Conservation (phyloP, 2,888 invertebrate genomes). For the Myopa tessellatipennis region DNA sequence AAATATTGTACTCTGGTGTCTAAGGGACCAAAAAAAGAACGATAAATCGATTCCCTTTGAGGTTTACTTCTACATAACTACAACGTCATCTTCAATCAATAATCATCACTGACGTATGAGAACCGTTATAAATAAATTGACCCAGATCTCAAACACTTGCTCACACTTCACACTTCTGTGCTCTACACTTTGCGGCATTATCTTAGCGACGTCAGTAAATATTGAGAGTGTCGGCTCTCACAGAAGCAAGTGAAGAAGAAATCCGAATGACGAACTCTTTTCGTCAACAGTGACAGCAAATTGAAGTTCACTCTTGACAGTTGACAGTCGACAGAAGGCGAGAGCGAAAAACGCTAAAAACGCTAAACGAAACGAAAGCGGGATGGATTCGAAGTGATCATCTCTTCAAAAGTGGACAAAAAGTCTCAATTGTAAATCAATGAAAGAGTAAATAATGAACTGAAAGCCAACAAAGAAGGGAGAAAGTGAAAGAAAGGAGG, state of each 20-base stretch:
- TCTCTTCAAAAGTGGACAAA: neutral
- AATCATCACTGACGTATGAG: too few relatives aligned
- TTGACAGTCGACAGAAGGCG: neutral
- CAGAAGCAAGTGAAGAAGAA: too few relatives aligned
- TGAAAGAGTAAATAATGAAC: neutral
- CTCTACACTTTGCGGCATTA: too few relatives aligned
- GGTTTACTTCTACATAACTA: constrained; percentile 15
- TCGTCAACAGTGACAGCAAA: neutral
- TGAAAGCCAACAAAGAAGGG: neutral
- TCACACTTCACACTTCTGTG: neutral
- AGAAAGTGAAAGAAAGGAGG: too few relatives aligned
- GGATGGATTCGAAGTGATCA: neutral
- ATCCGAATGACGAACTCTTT: too few relatives aligned
- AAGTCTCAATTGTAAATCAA: constrained; percentile 14
- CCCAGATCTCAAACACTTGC: constrained; percentile 13
- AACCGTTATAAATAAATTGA: neutral
- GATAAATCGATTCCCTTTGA: too few relatives aligned
- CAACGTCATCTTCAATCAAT: too few relatives aligned
- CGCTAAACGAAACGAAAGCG: too few relatives aligned
- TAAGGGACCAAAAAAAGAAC: too few relatives aligned
- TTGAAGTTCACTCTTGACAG: neutral
- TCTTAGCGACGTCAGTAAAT: neutral
- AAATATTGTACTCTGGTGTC: too few relatives aligned
- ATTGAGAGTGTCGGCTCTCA: neutral
- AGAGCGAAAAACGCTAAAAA: neutral